These are phyloP conservation scores for Miniopterus natalensis DNA, from an alignment of 2,113 vertebrate genomes.

Conservation along the genomic window DNA sequence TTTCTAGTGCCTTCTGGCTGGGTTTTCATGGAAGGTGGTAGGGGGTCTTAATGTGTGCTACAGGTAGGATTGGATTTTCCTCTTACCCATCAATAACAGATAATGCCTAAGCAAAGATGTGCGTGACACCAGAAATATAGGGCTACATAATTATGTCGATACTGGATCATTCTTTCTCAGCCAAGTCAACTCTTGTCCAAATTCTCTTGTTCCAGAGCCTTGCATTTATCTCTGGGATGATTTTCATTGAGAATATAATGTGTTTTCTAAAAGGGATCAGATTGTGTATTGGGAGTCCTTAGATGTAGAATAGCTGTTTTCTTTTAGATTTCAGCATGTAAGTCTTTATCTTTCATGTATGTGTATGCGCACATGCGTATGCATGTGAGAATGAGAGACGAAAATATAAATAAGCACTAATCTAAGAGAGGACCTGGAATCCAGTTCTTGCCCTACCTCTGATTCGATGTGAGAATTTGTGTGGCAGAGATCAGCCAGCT, in stretches of 20 bases:
- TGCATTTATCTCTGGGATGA: constrained; percentile 26
- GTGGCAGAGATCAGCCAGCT: not conserved
- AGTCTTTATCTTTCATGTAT: not conserved
- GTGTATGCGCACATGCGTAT: not conserved
- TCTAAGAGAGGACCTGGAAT: not conserved
- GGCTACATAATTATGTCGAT: not conserved
- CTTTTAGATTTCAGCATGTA: not conserved
- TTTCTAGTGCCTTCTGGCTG: not conserved
- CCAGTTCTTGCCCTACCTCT: not conserved
- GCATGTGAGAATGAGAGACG: not conserved
- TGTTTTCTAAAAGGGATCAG: constrained; percentile 2
- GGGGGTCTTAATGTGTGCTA: not conserved
- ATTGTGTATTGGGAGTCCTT: not conserved
- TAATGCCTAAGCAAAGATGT: not conserved
- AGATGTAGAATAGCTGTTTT: not conserved
- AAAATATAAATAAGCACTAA: not conserved
- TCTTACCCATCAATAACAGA: not conserved
- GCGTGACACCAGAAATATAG: not conserved
- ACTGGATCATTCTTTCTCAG: constrained; percentile 11
- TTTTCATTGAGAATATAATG: not conserved
- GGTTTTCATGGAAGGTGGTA: not conserved
- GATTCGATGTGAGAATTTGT: not conserved
- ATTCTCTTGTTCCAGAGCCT: constrained; percentile 9
- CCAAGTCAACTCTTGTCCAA: not conserved
- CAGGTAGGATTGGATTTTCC: not conserved